Evolutionary conservation across 2,888 invertebrate species (phyloP), one percentile per base, ranked within the genome.

Genomic region (Cerceris ruficornis): DNA sequence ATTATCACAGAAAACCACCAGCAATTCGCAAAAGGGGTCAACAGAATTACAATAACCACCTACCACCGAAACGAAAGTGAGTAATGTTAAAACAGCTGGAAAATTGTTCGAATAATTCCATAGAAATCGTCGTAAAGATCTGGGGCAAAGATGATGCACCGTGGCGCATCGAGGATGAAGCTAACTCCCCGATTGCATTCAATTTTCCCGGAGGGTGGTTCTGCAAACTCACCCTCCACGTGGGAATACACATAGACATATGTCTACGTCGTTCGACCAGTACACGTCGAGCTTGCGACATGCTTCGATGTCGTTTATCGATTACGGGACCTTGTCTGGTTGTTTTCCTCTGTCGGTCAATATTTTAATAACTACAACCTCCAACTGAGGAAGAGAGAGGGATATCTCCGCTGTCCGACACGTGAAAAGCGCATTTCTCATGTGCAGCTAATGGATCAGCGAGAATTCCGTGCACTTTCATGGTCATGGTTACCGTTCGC

Each of bases 261-360:
- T 42, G 14, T 6, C 14, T 28, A 57, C 52, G 65, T 46, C 70
- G 69, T 69, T 68, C 60, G 70, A 80, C 67, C 13, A 11, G 46
- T 46, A 43, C 69, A 62, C 61, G 67, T 60, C 67, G 75, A 17
- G 64, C 52, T 73, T 77, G 64, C 75, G 80, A 64, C 76, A 74
- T 57, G 62, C 73, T 77, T 80, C 61, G 68, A 85, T 72, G 66
- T 58, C 55, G 64, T 14, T 52, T 83, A 89, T 87, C 84, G 88
- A 89, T 89, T 83, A 77, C 66, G 74, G 77, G 85, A 86, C 85
- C 86, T 87, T 87, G 85, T 70, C 75, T 75, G 80, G 62, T 71
- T 70, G 71, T 67, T 66, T 69, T 50, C 75, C 50, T 69, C 74
- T 62, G 60, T 64, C 67, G 81, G 75, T 87, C 87, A 81, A 66